Evolutionary conservation across 2,888 invertebrate species (phyloP).

Genomic region (Muschampia plurimacula): DNA sequence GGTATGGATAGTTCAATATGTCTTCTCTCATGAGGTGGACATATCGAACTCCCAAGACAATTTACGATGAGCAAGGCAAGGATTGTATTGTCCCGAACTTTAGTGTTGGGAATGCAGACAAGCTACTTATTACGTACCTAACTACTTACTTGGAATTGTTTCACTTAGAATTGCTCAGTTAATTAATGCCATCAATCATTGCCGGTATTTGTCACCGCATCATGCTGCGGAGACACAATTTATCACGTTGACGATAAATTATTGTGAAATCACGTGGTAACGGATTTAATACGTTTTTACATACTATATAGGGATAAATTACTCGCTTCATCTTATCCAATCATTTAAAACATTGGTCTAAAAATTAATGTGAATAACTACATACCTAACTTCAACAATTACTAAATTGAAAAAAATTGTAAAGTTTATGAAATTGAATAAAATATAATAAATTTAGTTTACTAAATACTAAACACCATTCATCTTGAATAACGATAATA

Average conservation of each 20-base stretch:
- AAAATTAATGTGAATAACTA: too few species aligned
- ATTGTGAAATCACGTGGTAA: constrained; percentile 42
- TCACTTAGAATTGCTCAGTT: constrained; percentile 42
- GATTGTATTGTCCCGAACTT: constrained; percentile 14
- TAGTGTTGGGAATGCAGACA: constrained; percentile 8
- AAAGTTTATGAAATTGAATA: too few species aligned
- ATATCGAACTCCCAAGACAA: background rate
- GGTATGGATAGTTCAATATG: background rate
- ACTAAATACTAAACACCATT: too few species aligned
- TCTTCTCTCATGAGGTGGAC: background rate
- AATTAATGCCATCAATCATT: constrained; percentile 64
- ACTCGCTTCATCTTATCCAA: too few species aligned
- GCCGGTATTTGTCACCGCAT: constrained; percentile 54
- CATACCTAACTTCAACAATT: too few species aligned
- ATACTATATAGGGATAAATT: too few species aligned
- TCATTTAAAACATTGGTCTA: too few species aligned
- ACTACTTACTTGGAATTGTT: constrained; percentile 20
- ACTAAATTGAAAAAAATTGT: too few species aligned
- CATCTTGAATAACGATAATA: too few species aligned
- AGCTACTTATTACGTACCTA: background rate
- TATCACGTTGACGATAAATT: constrained; percentile 55
- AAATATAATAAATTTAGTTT: too few species aligned
- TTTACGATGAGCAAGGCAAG: background rate
- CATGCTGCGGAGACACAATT: constrained; percentile 51
- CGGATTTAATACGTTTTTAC: background rate